Evolutionary conservation across 92 coral and sea anemone species (phyloP).

Genomic region (Chrysogorgia sp.): DNA sequence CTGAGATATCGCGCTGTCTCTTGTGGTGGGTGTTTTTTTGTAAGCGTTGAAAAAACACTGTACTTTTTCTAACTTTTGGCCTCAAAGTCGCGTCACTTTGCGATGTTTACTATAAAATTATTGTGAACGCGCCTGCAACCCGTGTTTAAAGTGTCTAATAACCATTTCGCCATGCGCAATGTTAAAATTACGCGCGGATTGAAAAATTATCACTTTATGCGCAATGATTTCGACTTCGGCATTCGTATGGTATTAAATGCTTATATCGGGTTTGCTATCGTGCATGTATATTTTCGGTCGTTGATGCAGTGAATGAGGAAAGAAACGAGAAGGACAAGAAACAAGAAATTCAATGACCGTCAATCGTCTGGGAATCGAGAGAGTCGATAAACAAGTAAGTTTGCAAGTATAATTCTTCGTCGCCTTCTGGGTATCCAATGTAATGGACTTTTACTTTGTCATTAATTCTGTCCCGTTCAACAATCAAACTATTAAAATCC

Average conservation of each 20-base stretch:
- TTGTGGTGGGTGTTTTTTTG: too few relatives aligned
- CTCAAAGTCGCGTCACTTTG: too few relatives aligned
- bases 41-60: too few relatives aligned
- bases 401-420: too few relatives aligned
- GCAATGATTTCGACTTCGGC: background rate
- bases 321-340: background rate
- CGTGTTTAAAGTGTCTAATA: background rate
- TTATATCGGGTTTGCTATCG: conserved; percentile 17
- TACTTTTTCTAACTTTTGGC: too few relatives aligned
- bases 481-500: too few relatives aligned
- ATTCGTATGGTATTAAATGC: too few relatives aligned
- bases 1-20: too few relatives aligned
- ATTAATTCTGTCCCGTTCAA: too few relatives aligned
- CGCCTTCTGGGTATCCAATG: too few relatives aligned
- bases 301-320: background rate
- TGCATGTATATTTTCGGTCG: background rate
- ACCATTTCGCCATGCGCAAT: conserved; percentile 3
- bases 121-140: conserved; percentile 4
- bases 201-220: background rate
- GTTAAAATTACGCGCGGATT: conserved; percentile 13
- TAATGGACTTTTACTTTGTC: too few relatives aligned
- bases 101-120: too few relatives aligned
- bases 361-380: background rate
- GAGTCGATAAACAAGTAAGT: background rate
- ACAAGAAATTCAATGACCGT: background rate